Base-by-base conservation (phyloP, 2,797 vertebrate genomes). In the Oophaga sylvatica region DNA sequence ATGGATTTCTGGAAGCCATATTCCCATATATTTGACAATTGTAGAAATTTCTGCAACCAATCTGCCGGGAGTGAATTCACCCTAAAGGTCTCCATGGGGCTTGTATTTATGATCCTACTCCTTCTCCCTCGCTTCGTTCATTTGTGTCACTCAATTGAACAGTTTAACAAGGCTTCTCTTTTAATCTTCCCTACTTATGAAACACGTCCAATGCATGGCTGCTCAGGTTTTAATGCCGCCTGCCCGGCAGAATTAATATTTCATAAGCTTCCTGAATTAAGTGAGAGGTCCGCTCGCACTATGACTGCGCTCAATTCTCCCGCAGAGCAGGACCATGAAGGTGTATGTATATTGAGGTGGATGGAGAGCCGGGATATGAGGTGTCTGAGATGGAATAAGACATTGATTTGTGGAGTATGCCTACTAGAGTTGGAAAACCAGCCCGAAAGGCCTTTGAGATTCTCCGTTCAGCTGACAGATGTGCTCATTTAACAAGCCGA, bases 401-500 rank as follows among this genome's bases (percentile, higher is more conserved):
- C 88, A 79, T 86, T 89, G 88, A 89, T 89, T 86, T 89, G 88
- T 89, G 80, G 70, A 86, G 88, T 86, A 86, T 79, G 73, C 41
- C 73, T 79, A 57, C 90, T 94, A 92, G 93, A 94, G 91, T 92
- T 86, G 88, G 90, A 90, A 87, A 88, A 78, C 80, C 56, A 79
- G 88, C 84, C 80, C 71, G 80, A 89, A 86, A 89, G 84, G 84
- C 84, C 80, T 89, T 79, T 83, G 84, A 89, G 88, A 71, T 53
- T 26, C 80, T 89, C 88, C n/a, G 45, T 71, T 89, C 80, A 73
- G 84, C 92, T 85, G 88, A 94, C 92, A 91, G 90, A 90, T 93
- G 92, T 91, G 89, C 92, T 91, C 91, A 91, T 92, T 94, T 91
- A 92, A 92, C 92, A 90, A 87, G 73, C 91, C 90, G 91, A 65